These are phyloP conservation scores for Aphelocoma californica DNA, from an alignment of 2,797 vertebrate genomes.

Conservation along the genomic window DNA sequence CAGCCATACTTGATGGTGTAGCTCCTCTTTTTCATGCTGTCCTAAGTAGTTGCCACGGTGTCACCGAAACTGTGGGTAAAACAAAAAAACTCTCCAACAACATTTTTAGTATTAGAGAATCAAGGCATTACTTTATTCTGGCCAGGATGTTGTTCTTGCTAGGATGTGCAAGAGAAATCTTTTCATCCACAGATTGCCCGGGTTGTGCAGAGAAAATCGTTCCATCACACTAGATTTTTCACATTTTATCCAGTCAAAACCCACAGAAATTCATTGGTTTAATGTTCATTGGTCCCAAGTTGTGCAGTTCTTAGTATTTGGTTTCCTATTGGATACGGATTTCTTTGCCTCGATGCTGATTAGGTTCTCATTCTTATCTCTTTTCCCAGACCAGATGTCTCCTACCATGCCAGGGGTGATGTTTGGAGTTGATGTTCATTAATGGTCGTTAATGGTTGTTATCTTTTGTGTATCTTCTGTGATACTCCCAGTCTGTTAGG, in stretches of 20 bases:
- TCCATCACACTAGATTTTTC: neutral
- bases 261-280: neutral
- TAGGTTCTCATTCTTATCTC: neutral
- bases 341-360: fast-evolving
- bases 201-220: neutral
- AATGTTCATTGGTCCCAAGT: no score
- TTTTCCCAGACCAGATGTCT: neutral
- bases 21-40: neutral
- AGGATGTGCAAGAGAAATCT: neutral
- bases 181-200: fast-evolving
- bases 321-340: neutral
- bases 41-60: neutral
- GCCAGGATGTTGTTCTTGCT: neutral
- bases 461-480: neutral
- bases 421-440: neutral
- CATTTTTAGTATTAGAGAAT: neutral
- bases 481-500: neutral
- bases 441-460: neutral
- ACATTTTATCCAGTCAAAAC: neutral
- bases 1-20: neutral
- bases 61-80: neutral
- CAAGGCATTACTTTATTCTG: neutral
- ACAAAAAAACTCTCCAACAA: neutral
- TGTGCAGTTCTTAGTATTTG: neutral
- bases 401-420: neutral